Percentiles rank a stretch among this genome's conserved stretches.
These are phyloP conservation scores for Paratilapia polleni DNA, from an alignment of 2,113 vertebrate genomes.

Conservation along the genomic window DNA sequence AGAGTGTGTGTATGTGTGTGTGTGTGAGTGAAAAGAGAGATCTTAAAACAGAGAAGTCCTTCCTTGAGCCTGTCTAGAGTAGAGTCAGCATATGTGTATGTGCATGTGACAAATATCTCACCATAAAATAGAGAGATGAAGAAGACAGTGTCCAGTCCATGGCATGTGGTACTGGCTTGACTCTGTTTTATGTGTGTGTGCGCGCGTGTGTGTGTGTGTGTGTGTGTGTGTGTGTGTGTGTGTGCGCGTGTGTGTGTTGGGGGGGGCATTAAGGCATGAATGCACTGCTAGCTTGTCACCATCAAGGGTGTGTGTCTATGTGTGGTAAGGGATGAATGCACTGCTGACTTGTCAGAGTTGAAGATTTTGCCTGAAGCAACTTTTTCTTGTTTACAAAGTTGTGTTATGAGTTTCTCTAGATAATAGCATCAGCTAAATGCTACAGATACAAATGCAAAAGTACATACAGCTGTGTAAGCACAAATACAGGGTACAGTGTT, in stretches of 20 bases:
- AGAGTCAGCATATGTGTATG: neutral
- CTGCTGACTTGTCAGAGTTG: constrained; percentile 67
- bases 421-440: constrained; percentile 54
- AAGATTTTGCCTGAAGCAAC: constrained; percentile 56
- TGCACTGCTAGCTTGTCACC: constrained; percentile 36
- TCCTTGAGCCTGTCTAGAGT: neutral
- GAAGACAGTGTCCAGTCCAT: constrained; percentile 40
- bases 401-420: constrained; percentile 33
- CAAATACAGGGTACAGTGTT: neutral
- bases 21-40: neutral
- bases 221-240: neutral
- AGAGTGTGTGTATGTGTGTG: neutral
- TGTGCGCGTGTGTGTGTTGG: no score
- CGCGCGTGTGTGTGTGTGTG: neutral
- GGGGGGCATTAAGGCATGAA: constrained; percentile 31
- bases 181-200: neutral
- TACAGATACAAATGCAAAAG: constrained; percentile 31
- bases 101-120: constrained; percentile 19
- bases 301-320: constrained; percentile 13
- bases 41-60: neutral
- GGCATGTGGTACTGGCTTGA: constrained; percentile 35
- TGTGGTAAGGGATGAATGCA: constrained; percentile 53
- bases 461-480: constrained; percentile 41
- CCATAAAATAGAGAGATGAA: constrained; percentile 46
- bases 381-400: constrained; percentile 64